phyloP scores from a whole-genome alignment of 2,888 invertebrate genomes.

The Hofmannophila pseudospretella region DNA sequence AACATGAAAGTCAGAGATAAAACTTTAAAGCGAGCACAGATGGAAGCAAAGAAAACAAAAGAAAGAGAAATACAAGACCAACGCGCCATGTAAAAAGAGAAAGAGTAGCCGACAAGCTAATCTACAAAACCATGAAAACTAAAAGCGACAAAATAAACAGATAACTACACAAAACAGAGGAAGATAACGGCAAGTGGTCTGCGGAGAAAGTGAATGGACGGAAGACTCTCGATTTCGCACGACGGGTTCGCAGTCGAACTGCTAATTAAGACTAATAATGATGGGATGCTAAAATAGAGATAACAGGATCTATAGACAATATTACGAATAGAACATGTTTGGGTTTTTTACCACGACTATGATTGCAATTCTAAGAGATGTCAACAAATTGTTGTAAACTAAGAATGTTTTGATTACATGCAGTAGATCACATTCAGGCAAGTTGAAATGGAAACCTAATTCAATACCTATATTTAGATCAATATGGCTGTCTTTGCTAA shows the following conservation, averaged over 20 bases:
- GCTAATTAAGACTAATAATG: constrained; percentile 9
- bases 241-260: constrained; percentile 7
- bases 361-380: too few relatives aligned
- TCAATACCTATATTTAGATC: too few relatives aligned
- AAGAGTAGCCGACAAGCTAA: not conserved
- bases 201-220: constrained; percentile 54
- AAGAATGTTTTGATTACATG: too few relatives aligned
- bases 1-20: not conserved
- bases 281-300: not conserved
- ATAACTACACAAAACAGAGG: constrained; percentile 32
- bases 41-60: not conserved
- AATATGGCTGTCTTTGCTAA: too few relatives aligned
- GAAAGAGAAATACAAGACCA: not conserved
- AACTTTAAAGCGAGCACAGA: not conserved
- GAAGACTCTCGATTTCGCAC: constrained; percentile 54
- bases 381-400: too few relatives aligned
- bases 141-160: constrained; percentile 1
- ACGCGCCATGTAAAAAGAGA: not conserved
- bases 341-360: too few relatives aligned
- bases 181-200: constrained; percentile 29
- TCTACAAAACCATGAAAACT: not conserved
- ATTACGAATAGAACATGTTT: too few relatives aligned
- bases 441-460: too few relatives aligned
- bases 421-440: too few relatives aligned
- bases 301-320: too few relatives aligned